A percentile compares a stretch with the other conserved stretches of the same genome.
These are phyloP conservation scores for Homarus americanus DNA, from an alignment of 1,140 invertebrate species.

Conservation along the genomic window DNA sequence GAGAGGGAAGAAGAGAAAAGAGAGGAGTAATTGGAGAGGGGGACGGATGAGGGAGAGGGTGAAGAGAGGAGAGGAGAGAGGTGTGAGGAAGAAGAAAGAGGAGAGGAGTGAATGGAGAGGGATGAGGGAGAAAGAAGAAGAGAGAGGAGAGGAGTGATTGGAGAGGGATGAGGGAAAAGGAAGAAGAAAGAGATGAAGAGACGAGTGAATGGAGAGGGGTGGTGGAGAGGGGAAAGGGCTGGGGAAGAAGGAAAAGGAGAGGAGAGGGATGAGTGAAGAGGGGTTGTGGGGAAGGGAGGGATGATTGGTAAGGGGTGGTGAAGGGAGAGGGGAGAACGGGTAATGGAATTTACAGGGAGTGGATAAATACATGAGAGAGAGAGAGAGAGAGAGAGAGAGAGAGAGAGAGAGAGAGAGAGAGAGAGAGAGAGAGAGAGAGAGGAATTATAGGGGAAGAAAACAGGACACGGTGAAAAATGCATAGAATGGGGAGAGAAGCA, in stretches of 20 bases:
- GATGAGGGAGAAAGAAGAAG: not conserved
- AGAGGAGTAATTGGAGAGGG: no score
- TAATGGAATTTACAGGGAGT: not conserved
- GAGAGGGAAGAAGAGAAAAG: no score
- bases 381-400: not conserved
- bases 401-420: slow-evolving; percentile 28
- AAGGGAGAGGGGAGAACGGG: no score
- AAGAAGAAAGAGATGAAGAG: not conserved
- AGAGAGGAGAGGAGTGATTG: no score
- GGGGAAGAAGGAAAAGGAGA: no score
- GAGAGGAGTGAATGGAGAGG: not conserved
- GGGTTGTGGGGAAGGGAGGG: no score
- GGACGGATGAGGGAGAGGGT: no score
- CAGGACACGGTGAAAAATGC: no score
- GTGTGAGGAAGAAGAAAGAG: not conserved
- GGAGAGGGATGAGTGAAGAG: not conserved
- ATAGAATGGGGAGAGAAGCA: no score
- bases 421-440: slow-evolving; percentile 9
- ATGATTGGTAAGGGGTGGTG: not conserved
- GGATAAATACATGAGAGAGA: not conserved
- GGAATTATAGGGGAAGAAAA: no score
- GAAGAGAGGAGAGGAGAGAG: not conserved
- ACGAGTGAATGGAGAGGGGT: not conserved
- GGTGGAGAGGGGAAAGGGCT: not conserved
- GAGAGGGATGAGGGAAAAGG: not conserved